Evolutionary conservation across 2,113 vertebrate genomes (phyloP).

Genomic region (Pomatorhinus ruficollis): DNA sequence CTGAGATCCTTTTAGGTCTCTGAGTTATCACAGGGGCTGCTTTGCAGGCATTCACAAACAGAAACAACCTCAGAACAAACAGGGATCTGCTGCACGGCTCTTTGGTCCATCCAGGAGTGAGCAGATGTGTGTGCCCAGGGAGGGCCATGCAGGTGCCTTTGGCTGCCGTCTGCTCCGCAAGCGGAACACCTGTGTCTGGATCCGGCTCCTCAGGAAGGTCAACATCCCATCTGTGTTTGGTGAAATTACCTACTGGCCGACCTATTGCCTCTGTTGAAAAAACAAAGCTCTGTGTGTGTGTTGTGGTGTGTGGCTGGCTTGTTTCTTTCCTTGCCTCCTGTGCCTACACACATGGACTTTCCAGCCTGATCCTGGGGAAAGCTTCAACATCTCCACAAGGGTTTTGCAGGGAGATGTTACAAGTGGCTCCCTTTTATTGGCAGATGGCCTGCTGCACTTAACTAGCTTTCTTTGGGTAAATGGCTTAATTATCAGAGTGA

Average conservation of each 20-base stretch:
- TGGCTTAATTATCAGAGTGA: not conserved
- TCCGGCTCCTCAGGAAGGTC: not conserved
- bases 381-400: not conserved
- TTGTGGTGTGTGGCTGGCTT: not conserved
- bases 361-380: not conserved
- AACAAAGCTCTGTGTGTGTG: not conserved
- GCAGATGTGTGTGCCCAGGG: not conserved
- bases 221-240: not conserved
- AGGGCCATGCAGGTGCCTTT: not conserved
- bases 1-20: not conserved
- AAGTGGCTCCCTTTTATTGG: not conserved
- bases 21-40: accelerated
- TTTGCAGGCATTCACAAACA: not conserved
- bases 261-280: not conserved
- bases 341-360: not conserved
- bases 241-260: not conserved
- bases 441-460: not conserved
- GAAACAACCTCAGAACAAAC: accelerated
- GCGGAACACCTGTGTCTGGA: not conserved
- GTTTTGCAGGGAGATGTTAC: not conserved
- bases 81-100: accelerated
- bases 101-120: accelerated
- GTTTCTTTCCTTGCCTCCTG: not conserved
- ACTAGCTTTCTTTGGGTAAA: not conserved
- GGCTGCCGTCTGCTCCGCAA: accelerated